Evolutionary conservation across 1,140 invertebrate genomes (phyloP).

Genomic region (Pseudomyrmex gracilis): DNA sequence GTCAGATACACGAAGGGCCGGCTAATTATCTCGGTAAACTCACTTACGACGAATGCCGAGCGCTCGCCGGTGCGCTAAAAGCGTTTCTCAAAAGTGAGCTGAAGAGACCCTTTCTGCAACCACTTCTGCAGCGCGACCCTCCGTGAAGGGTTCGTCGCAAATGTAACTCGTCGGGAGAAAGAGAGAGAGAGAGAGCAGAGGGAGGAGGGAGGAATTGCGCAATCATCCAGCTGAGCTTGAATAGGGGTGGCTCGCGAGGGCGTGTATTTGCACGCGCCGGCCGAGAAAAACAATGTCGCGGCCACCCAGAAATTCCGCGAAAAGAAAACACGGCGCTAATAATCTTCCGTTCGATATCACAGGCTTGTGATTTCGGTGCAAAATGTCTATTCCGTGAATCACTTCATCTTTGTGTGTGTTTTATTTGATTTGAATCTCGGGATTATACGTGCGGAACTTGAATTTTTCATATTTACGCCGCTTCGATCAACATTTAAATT

Average conservation of each 20-base stretch:
- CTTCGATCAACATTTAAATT: no score
- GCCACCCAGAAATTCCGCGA: background rate
- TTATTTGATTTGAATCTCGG: no score
- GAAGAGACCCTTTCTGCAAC: conserved; percentile 24
- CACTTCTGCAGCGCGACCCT: conserved; percentile 34
- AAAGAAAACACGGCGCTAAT: background rate
- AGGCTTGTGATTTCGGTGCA: background rate
- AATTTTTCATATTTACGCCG: no score
- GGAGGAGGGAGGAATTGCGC: background rate
- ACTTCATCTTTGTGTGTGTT: background rate
- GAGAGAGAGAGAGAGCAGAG: no score
- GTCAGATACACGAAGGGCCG: conserved; percentile 9
- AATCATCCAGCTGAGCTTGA: conserved; percentile 29
- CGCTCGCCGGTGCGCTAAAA: conserved; percentile 31
- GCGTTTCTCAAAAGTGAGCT: conserved; percentile 38
- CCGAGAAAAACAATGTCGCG: background rate
- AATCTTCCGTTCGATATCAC: background rate
- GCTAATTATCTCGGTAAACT: conserved; percentile 53
- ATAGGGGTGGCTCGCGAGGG: conserved; percentile 8
- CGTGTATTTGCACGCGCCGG: conserved; percentile 11
- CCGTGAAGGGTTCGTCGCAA: background rate
- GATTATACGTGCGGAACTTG: no score
- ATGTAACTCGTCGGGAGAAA: background rate
- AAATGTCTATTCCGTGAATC: background rate
- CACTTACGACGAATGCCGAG: conserved; percentile 14